Conservation (phyloP, 2,113 vertebrate species). For the Sinocyclocheilus anshuiensis region DNA sequence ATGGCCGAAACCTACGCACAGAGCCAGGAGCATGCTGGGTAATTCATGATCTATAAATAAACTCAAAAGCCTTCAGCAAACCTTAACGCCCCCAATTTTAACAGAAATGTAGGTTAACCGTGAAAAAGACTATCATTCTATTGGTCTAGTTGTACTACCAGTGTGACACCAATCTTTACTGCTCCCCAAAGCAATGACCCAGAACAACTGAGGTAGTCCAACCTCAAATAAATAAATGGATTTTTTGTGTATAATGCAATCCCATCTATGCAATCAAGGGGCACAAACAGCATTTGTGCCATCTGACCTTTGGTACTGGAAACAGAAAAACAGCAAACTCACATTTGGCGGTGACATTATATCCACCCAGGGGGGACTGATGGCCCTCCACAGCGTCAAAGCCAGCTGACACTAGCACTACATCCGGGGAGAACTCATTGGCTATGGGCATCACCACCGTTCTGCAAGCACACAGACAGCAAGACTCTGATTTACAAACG, state of each 20-base stretch:
- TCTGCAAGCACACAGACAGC: conserved; percentile 67
- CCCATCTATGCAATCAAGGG: background rate
- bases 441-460: conserved; percentile 90
- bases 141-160: background rate
- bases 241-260: background rate
- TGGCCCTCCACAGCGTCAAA: conserved; percentile 89
- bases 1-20: conserved; percentile 83
- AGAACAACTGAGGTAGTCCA: background rate
- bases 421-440: conserved; percentile 82
- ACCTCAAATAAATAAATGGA: background rate
- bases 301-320: background rate
- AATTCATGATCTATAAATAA: conserved; percentile 19
- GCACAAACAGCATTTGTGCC: background rate
- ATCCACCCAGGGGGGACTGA: conserved; percentile 84
- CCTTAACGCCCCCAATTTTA: background rate
- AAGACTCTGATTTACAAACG: background rate
- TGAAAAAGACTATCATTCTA: background rate
- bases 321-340: conserved; percentile 58
- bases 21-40: conserved; percentile 26
- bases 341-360: conserved; percentile 88
- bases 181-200: background rate
- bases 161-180: background rate
- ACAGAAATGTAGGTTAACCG: background rate
- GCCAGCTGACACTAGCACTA: conserved; percentile 86
- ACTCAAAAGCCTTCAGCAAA: conserved; percentile 3